phyloP scores from a whole-genome alignment of 2,888 invertebrate genomes.

The Sinodicranocentrus sp. region DNA sequence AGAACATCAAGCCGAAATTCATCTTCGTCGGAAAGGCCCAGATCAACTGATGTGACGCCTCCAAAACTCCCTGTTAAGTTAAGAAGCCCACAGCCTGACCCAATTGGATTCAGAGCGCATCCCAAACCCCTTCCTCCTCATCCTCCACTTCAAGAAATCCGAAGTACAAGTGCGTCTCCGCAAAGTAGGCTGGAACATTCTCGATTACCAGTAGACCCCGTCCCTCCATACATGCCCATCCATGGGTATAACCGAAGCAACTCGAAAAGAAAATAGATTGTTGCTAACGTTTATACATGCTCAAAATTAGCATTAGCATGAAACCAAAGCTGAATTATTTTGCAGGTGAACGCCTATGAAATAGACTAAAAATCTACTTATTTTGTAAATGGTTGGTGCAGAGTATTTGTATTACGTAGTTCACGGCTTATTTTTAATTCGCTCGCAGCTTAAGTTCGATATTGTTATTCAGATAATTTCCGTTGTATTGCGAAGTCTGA shows the following conservation, averaged over 20 bases:
- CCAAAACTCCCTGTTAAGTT: slow-evolving; percentile 55
- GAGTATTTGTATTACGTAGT: neutral
- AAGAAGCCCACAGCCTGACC: slow-evolving; percentile 49
- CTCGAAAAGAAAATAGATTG: slow-evolving; percentile 53
- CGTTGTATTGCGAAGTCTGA: slow-evolving; percentile 35
- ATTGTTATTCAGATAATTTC: neutral
- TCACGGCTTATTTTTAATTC: slow-evolving; percentile 20
- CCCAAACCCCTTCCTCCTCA: slow-evolving; percentile 74
- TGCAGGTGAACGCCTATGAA: slow-evolving; percentile 10
- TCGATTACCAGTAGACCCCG: slow-evolving; percentile 54
- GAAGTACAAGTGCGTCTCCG: slow-evolving; percentile 26
- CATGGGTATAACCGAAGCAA: slow-evolving; percentile 70
- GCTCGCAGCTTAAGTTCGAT: neutral
- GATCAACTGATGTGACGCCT: slow-evolving; percentile 27
- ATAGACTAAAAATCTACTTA: slow-evolving; percentile 10
- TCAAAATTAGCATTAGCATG: slow-evolving; percentile 34
- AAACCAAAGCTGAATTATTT: slow-evolving; percentile 38
- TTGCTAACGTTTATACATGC: slow-evolving; percentile 35
- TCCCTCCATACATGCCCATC: slow-evolving; percentile 76
- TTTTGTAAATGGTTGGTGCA: slow-evolving; percentile 38
- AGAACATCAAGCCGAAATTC: slow-evolving; percentile 50
- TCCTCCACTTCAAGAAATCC: slow-evolving; percentile 49
- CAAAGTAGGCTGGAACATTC: slow-evolving; percentile 29
- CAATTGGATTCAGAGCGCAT: slow-evolving; percentile 72
- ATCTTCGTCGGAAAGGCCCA: slow-evolving; percentile 40